Base-by-base conservation (phyloP, 2,797 vertebrate genomes). In the Orientallactaga sibirica region DNA sequence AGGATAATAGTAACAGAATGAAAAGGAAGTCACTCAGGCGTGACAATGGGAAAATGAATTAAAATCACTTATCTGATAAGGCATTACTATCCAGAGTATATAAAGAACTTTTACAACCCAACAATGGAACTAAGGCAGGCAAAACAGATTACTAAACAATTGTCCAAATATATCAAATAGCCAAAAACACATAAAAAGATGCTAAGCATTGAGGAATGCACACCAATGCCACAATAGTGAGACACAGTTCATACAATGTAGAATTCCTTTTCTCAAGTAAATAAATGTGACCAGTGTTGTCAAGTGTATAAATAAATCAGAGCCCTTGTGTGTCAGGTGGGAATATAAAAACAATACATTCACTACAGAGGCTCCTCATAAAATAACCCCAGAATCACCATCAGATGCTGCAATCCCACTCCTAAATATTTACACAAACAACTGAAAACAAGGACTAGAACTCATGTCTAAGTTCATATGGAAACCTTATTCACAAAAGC, bases 131-230 rank as follows among this genome's bases (percentile, higher is more conserved):
- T 68, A 91, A 74, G 78, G 76, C 10, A 12, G 48, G 27, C 37
- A 74, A 91, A 96, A 37, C 22, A 81, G 48, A 18, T 41, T 7
- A 76, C 12, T 22, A 93, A 67, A 75, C 10, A 18, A 62, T 83
- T 67, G 80, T 25, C 22, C 76, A 41, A 76, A 92, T 5, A 55
- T 9, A 16, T 79, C 27, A 79, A 66, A 82, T 73, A 68, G 73
- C 41, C 20, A 22, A 48, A 77, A 74, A 64, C 9, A 73, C 27
- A 55, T 67, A 37, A 41, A 71, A 91, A 93, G 11, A 33, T 43
- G 8, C 10, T 29, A 61, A 52, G 73, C 10, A 25, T 43, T 82
- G 81, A 14, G 37, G 2, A 68, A 73, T 15, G 1, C 6, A 91
- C 86, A 86, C 55, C 67, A 71, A 82, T 70, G 7, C 41, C 48